phyloP scores from a whole-genome alignment of 2,113 vertebrate genomes.

The Entelurus aequoreus region DNA sequence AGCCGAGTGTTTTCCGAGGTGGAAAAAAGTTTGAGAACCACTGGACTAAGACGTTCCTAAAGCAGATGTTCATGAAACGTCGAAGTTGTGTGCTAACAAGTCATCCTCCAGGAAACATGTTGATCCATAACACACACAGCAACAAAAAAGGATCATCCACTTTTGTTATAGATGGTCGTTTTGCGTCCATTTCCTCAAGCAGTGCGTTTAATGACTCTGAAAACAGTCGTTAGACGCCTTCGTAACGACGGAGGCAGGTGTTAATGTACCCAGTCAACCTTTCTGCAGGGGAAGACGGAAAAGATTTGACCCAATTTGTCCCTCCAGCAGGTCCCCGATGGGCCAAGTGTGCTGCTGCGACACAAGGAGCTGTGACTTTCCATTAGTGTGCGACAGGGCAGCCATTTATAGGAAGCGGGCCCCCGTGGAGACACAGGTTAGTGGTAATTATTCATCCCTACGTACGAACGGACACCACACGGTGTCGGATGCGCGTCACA shows the following conservation, averaged over 20 bases:
- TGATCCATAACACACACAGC: too few relatives aligned
- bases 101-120: too few relatives aligned
- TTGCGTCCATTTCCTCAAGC: background rate
- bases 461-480: too few relatives aligned
- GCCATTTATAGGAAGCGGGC: conserved; percentile 30
- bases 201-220: background rate
- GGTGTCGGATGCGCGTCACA: too few relatives aligned
- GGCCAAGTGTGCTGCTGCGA: conserved; percentile 11
- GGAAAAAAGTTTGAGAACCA: too few relatives aligned
- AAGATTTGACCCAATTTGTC: conserved; percentile 33
- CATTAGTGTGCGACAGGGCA: conserved; percentile 34
- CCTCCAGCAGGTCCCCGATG: conserved; percentile 20
- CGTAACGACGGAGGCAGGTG: background rate
- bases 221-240: background rate
- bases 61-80: too few relatives aligned
- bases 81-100: too few relatives aligned
- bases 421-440: conserved; percentile 50
- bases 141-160: too few relatives aligned
- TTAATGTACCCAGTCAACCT: background rate
- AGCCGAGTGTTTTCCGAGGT: too few relatives aligned
- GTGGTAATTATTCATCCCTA: conserved; percentile 47
- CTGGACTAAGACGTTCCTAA: too few relatives aligned
- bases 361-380: conserved; percentile 17
- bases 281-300: conserved; percentile 12
- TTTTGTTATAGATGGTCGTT: too few relatives aligned